Conservation (phyloP, 2,797 vertebrate species). For the Phoebastria nigripes region DNA sequence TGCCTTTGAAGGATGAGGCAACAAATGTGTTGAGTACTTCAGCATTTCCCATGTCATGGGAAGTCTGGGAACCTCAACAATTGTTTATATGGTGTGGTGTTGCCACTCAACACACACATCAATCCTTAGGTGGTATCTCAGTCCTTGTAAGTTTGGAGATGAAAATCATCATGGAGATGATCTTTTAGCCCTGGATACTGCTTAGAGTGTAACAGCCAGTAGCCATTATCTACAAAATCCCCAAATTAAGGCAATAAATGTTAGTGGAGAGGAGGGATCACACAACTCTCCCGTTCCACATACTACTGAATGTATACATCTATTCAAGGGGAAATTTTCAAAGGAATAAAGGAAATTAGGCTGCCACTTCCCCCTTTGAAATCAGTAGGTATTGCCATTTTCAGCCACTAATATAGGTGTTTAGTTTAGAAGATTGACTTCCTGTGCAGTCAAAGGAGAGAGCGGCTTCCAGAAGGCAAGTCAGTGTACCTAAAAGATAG, state of each 20-base stretch:
- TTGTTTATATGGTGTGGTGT: neutral
- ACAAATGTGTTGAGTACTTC: neutral
- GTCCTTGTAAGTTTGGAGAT: neutral
- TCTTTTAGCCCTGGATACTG: neutral
- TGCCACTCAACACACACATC: neutral
- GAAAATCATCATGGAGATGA: neutral
- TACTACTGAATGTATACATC: neutral
- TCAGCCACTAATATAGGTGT: neutral
- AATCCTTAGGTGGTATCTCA: neutral
- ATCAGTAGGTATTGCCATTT: neutral
- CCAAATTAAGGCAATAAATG: neutral
- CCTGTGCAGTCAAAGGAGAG: neutral
- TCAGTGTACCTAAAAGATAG: neutral
- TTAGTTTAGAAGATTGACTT: neutral
- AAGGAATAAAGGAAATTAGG: neutral
- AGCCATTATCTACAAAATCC: neutral
- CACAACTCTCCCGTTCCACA: neutral
- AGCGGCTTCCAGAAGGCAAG: neutral
- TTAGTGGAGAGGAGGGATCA: neutral
- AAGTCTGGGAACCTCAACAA: neutral
- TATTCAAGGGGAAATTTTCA: neutral
- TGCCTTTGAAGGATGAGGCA: neutral
- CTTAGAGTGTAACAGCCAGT: neutral
- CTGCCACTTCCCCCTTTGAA: neutral
- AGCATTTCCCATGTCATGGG: neutral